phyloP scores from a whole-genome alignment of 2,888 invertebrate genomes.

The Callyntrura guangdongensis region DNA sequence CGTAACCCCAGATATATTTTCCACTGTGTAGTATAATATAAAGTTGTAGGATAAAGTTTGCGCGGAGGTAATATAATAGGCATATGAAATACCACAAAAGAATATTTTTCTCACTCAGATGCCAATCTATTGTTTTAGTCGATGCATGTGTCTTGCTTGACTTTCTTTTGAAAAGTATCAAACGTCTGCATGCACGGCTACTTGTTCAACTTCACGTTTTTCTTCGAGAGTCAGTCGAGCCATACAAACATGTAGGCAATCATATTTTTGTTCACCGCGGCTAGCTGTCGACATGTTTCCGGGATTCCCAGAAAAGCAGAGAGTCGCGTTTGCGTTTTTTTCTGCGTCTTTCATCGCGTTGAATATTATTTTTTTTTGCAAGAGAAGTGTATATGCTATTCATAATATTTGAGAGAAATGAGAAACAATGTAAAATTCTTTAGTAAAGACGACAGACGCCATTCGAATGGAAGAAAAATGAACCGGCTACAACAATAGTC shows the following conservation, averaged over 20 bases:
- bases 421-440: conserved; percentile 28
- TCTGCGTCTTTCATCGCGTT: conserved; percentile 23
- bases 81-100: not conserved
- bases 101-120: conserved; percentile 56
- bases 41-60: not conserved
- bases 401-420: not conserved
- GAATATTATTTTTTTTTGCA: not conserved
- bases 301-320: conserved; percentile 72
- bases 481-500: conserved; percentile 39
- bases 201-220: not conserved
- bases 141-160: conserved; percentile 39
- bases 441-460: conserved; percentile 70
- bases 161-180: conserved; percentile 36
- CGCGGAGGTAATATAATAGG: not conserved
- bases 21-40: not conserved
- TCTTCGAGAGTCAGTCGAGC: no score
- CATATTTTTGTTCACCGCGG: conserved; percentile 39
- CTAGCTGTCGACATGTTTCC: conserved; percentile 77
- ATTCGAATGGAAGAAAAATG: conserved; percentile 26
- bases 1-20: not conserved
- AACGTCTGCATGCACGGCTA: conserved; percentile 24
- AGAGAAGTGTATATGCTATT: not conserved
- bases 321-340: conserved; percentile 45
- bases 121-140: conserved; percentile 66
- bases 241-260: not conserved